Conservation (phyloP, 2,113 vertebrate genomes). For the Pristiophorus japonicus region DNA sequence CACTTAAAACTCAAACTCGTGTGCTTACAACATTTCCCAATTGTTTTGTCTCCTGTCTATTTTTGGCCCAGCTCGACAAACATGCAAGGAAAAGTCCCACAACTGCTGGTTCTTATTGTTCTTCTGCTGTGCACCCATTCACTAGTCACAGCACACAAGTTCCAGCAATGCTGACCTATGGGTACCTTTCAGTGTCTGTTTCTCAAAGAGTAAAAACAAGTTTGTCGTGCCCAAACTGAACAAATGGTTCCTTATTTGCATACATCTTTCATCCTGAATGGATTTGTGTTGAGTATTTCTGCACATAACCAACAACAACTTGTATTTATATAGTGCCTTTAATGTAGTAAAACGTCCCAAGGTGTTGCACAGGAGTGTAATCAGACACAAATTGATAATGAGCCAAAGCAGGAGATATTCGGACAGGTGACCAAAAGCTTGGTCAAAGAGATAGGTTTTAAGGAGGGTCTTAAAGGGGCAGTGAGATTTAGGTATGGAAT, state of each 20-base stretch:
- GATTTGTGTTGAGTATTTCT: neutral
- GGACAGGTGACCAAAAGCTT: neutral
- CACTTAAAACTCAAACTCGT: constrained; percentile 43
- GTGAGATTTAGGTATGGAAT: neutral
- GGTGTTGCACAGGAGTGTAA: neutral
- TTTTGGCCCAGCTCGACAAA: constrained; percentile 43
- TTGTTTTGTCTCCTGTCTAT: constrained; percentile 47
- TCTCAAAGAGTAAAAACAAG: constrained; percentile 10
- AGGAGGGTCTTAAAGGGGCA: neutral
- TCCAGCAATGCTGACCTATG: neutral
- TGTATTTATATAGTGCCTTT: neutral
- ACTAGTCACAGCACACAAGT: neutral
- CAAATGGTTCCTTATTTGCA: neutral
- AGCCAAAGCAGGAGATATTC: neutral
- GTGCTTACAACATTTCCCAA: constrained; percentile 43
- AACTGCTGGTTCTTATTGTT: neutral
- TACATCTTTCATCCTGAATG: neutral
- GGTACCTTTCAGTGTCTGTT: neutral
- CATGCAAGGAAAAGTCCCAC: neutral
- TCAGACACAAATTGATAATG: neutral
- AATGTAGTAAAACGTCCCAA: neutral
- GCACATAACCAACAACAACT: neutral
- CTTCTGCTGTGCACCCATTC: neutral
- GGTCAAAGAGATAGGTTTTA: neutral
- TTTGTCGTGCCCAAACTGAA: neutral